Base-by-base conservation (phyloP, 1,140 invertebrate genomes). In the Drosophila ercepeae region DNA sequence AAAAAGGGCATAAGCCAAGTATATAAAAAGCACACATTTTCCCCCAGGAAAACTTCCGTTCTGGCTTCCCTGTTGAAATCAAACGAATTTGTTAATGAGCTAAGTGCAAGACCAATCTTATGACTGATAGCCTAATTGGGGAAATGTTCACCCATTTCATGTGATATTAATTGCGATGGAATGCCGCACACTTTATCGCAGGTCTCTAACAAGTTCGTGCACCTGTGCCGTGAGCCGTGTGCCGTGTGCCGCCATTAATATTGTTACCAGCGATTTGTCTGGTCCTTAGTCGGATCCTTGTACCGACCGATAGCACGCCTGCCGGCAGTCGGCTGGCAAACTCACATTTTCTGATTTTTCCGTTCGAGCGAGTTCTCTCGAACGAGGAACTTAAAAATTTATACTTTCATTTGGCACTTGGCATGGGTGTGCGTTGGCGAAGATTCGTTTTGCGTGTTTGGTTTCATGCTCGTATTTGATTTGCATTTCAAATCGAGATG, bases 261-360 rank as follows among this genome's bases (percentile, higher is more conserved):
- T 75, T 55, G 57, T 51, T 75, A 75, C 72, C 72, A 69, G 64
- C 63, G 50, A 75, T 75, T 75, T 75, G 73, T 75, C 65, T 54
- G 45, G 27, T 75, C 25, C 61, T 36, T 50, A 14, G 63, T 19
- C 21, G 19, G 25, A 42, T 52, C 27, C 45, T 51, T 29, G 3
- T 23, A 16, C 13, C n/a, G 4, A 18, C 9, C 5, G 23, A 32
- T 65, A 13, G 25, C 50, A 25, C 21, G 32, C 21, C 27, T 53
- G 23, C 14, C 19, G 9, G 21, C 21, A 21, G 21, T n/a, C 9
- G 52, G 44, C 29, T 16, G 6, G 45, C 13, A 41, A 58, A 21
- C 14, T 46, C 11, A 63, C 42, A 23, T 34, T 53, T 27, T 19
- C 39, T n/a, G 25, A 63, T 55, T 55, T 57, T 71, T 39, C 18